These are phyloP conservation scores for Polymixis lichenea DNA, from an alignment of 2,888 invertebrate species.

Conservation along the genomic window DNA sequence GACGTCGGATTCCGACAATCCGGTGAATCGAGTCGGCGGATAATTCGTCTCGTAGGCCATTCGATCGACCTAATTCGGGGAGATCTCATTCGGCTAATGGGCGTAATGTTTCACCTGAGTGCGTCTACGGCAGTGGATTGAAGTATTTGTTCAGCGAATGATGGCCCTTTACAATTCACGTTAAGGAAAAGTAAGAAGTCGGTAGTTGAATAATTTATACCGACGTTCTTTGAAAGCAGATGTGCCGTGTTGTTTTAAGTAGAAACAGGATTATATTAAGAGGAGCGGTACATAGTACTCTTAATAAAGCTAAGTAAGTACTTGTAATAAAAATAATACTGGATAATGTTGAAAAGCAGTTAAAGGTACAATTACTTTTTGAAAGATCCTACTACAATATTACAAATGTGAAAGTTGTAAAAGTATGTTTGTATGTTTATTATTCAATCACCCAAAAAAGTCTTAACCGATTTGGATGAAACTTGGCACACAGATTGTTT, in stretches of 20 bases:
- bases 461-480: too few species aligned
- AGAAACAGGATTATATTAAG: conserved; percentile 14
- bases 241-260: conserved; percentile 49
- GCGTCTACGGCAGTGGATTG: conserved; percentile 71
- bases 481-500: too few species aligned
- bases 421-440: too few species aligned
- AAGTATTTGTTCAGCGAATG: conserved; percentile 75
- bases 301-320: conserved; percentile 4
- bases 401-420: too few species aligned
- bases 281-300: neutral
- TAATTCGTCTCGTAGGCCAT: conserved; percentile 82
- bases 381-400: neutral
- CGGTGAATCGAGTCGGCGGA: conserved; percentile 76
- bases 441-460: too few species aligned
- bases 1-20: conserved; percentile 74
- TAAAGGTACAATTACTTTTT: neutral
- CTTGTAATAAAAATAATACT: neutral
- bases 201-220: conserved; percentile 62
- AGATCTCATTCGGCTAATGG: conserved; percentile 82
- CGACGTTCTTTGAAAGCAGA: conserved; percentile 51
- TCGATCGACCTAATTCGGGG: conserved; percentile 83
- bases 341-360: neutral
- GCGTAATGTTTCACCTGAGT: conserved; percentile 83
- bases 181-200: conserved; percentile 63
- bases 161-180: conserved; percentile 64